Base-by-base conservation (phyloP, 37 sponge, comb jelly and placozoan genomes). In the Ianthella basta region DNA sequence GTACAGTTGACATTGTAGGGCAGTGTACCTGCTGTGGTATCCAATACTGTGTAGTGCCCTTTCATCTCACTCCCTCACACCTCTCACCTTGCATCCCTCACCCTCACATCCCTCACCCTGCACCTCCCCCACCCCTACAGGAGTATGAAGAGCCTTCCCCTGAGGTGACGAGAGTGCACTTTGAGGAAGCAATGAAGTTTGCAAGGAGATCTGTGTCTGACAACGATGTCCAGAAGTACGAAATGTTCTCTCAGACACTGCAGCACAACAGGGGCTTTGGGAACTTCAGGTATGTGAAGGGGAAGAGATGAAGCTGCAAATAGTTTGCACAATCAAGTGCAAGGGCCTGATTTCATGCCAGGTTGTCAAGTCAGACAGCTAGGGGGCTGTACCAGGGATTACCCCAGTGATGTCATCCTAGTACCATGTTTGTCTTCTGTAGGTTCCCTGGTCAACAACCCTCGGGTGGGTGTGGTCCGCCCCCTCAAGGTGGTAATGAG, bases 191-290 rank as follows among this genome's bases (percentile, higher is more conserved):
- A 41, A 99, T 99, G 99, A 86, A 89, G 60, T 99, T 87, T 86
- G 99, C 99, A 30, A 75, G 99, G 18, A 87, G 98, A 8, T 95
- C 95, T 65, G 99, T 99, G 33, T 87, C 94, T 50, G 99, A 99
- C 73, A 92, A 89, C 56, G 99, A 99, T 73, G 97, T 99, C 79
- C 86, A 97, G 34, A 95, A 95, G 80, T 99, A 99, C 73, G 99
- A 99, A 80, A 96, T 96, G 96, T 99, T 99, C 85, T 87, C 97
- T 34, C 99, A 99, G 82, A 99, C 96, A 16, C 90, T 99, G 50
- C 99, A 99, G 79, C 96, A 97, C 53, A 91, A 93, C 34, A 86
- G 97, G 59, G 96, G 97, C 0, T 99, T 99, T 86, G 99, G 99
- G 1, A 94, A 87, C 85, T 98, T 97, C 79, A 89, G 91, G 94